Evolutionary conservation across 2,113 vertebrate species (phyloP).

Genomic region (Amblyopsis rosae): DNA sequence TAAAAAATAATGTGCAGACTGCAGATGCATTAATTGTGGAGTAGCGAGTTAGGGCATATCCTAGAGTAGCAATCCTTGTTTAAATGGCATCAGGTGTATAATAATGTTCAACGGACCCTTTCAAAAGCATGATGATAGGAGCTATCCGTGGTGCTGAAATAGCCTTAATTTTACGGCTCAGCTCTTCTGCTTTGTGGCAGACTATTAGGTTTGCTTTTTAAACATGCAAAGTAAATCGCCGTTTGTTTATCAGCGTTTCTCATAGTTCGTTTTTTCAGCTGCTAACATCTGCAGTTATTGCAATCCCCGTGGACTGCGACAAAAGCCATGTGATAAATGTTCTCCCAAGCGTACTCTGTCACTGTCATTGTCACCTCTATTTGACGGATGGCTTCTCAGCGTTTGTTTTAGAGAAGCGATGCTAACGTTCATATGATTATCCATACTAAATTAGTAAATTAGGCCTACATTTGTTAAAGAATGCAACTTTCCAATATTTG

Average conservation of each 20-base stretch:
- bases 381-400: constrained; percentile 3
- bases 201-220: not conserved
- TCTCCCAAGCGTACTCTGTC: not conserved
- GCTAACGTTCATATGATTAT: no score
- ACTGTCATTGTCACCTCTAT: not conserved
- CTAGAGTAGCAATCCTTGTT: not conserved
- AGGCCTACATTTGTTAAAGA: no score
- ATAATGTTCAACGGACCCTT: no score
- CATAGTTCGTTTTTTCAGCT: not conserved
- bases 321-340: not conserved
- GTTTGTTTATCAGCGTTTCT: not conserved
- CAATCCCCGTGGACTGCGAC: not conserved
- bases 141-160: constrained; percentile 58
- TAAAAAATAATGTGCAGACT: not conserved
- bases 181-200: not conserved
- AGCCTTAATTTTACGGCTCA: not conserved
- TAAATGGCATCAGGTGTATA: not conserved
- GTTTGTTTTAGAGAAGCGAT: not conserved
- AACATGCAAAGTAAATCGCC: not conserved
- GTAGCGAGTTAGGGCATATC: no score
- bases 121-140: not conserved
- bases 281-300: not conserved
- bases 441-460: no score
- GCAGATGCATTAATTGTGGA: not conserved
- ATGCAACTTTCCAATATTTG: no score